phyloP scores from a whole-genome alignment of 2,888 invertebrate genomes.

The Drymonia ruficornis region DNA sequence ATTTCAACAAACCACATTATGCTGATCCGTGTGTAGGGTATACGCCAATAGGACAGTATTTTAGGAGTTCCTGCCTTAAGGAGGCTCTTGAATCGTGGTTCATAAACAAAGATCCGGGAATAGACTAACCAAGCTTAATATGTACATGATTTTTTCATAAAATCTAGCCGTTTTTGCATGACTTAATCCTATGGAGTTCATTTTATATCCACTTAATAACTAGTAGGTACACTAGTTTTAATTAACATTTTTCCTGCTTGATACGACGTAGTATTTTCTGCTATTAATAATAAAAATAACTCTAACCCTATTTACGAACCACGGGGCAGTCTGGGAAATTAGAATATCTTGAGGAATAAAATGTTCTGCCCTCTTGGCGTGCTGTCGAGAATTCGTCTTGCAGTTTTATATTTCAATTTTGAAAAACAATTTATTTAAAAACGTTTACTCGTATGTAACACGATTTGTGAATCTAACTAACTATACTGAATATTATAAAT shows the following conservation, averaged over 20 bases:
- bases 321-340: constrained; percentile 11
- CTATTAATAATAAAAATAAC: constrained; percentile 14
- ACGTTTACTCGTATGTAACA: neutral
- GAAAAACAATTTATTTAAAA: neutral
- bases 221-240: neutral
- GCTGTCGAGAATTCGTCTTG: constrained; percentile 2
- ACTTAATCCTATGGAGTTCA: too few relatives aligned
- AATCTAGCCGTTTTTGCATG: too few relatives aligned
- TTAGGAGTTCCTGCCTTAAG: too few relatives aligned
- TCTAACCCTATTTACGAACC: constrained; percentile 14
- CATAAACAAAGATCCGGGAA: too few relatives aligned
- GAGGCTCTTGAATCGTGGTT: too few relatives aligned
- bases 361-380: constrained; percentile 3
- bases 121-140: too few relatives aligned
- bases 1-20: too few relatives aligned
- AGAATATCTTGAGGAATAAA: constrained; percentile 16
- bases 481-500: too few relatives aligned
- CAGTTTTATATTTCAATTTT: constrained; percentile 2
- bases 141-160: too few relatives aligned
- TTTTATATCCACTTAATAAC: too few relatives aligned
- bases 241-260: neutral
- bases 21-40: too few relatives aligned
- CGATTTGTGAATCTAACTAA: neutral
- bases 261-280: constrained; percentile 10
- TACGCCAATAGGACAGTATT: too few relatives aligned